phyloP scores from a whole-genome alignment of 2,113 vertebrate genomes.

The Athene noctua region DNA sequence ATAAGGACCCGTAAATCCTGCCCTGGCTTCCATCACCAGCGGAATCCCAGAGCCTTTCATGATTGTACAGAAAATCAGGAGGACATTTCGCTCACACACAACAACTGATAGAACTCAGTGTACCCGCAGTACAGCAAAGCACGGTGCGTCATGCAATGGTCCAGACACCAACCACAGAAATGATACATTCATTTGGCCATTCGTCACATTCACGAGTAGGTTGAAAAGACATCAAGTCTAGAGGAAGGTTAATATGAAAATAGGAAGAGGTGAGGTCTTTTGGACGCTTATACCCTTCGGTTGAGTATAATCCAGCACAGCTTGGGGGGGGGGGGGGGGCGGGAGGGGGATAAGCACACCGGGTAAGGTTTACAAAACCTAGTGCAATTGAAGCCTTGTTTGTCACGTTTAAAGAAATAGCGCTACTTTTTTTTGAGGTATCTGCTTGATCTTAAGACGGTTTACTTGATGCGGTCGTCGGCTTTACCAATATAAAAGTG shows the following conservation, averaged over 20 bases:
- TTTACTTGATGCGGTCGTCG: background rate
- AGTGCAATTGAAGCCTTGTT: constrained; percentile 69
- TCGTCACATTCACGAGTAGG: constrained; percentile 74
- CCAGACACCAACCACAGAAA: constrained; percentile 79
- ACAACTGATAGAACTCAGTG: constrained; percentile 97
- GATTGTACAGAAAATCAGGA: constrained; percentile 80
- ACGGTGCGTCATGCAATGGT: constrained; percentile 85
- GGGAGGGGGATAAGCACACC: background rate
- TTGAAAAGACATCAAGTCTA: constrained; percentile 70
- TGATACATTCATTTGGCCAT: constrained; percentile 83
- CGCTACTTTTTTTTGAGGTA: constrained; percentile 62
- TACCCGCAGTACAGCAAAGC: constrained; percentile 79
- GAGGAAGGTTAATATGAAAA: constrained; percentile 58
- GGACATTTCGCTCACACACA: constrained; percentile 70
- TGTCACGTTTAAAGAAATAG: constrained; percentile 53
- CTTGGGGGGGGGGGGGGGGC: background rate
- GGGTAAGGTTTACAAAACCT: constrained; percentile 66
- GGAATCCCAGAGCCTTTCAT: constrained; percentile 74
- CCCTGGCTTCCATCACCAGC: constrained; percentile 71
- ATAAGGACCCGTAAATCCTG: constrained; percentile 89
- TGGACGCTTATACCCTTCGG: background rate
- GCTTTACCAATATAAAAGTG: constrained; percentile 68
- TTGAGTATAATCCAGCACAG: constrained; percentile 23
- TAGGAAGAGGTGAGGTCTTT: background rate
- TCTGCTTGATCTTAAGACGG: constrained; percentile 59